Percentiles rank a stretch among this genome's conserved stretches.
phyloP scores from a whole-genome alignment of 2,113 vertebrate genomes.

The Rhadina sibilatrix region DNA sequence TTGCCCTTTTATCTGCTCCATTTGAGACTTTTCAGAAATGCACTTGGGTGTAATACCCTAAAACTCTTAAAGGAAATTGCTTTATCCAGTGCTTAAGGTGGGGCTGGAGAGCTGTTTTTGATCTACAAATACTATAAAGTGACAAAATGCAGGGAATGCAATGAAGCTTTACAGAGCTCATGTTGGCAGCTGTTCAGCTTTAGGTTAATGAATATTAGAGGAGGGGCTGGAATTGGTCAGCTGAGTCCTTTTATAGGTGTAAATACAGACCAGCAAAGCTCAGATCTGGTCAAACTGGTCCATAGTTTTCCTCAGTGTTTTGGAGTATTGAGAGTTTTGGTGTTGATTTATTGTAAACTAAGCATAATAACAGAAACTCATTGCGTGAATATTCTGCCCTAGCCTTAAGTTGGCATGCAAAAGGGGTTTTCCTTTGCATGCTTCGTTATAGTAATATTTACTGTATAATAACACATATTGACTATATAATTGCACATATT shows the following conservation, averaged over 20 bases:
- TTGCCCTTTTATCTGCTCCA: constrained; percentile 30
- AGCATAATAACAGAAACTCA: neutral
- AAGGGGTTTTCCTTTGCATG: neutral
- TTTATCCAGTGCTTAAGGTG: neutral
- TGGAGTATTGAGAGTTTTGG: neutral
- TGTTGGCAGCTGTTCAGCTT: neutral
- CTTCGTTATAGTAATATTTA: neutral
- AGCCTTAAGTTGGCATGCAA: neutral
- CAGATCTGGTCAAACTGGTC: neutral
- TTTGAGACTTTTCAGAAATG: neutral
- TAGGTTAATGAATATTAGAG: neutral
- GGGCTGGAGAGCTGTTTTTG: constrained; percentile 1
- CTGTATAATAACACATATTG: neutral
- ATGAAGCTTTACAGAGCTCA: neutral
- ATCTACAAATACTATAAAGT: constrained; percentile 12
- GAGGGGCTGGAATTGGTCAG: neutral
- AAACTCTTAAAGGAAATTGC: constrained; percentile 2
- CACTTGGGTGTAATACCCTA: constrained; percentile 30
- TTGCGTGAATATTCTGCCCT: neutral
- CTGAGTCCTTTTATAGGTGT: neutral
- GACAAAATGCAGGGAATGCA: neutral
- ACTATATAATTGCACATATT: neutral
- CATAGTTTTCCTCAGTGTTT: neutral
- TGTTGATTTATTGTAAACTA: neutral
- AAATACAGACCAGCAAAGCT: neutral